A percentile compares a stretch with the other conserved stretches of the same genome.
Evolutionary conservation across 2,113 vertebrate species (phyloP).

Genomic region (Pomatostomus ruficeps): DNA sequence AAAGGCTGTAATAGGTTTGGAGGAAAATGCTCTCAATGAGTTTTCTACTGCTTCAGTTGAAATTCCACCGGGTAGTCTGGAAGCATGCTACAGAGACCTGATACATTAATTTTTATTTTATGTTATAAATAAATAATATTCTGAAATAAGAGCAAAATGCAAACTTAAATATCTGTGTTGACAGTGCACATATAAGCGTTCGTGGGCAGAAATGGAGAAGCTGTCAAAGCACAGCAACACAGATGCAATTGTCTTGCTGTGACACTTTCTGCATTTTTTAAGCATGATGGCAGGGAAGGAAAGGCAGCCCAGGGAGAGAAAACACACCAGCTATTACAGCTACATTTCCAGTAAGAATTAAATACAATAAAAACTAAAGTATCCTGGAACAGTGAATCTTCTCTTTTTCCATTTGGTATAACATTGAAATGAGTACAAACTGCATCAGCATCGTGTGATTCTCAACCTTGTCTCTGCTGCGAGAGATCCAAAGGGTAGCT

Average conservation of each 20-base stretch:
- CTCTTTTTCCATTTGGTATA: neutral
- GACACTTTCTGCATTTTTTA: neutral
- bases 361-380: neutral
- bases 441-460: neutral
- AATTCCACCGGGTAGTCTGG: neutral
- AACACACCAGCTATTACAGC: neutral
- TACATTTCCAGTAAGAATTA: neutral
- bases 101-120: neutral
- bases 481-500: neutral
- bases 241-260: neutral
- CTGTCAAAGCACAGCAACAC: neutral
- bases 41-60: neutral
- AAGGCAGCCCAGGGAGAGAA: neutral
- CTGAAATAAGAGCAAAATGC: neutral
- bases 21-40: neutral
- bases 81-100: neutral
- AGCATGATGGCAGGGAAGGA: neutral
- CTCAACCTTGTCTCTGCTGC: neutral
- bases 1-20: neutral
- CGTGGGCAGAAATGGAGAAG: neutral
- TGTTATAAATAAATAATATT: slow-evolving; percentile 10
- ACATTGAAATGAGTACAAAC: neutral
- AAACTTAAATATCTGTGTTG: neutral
- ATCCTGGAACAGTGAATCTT: neutral
- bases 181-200: neutral